A percentile compares a stretch with the other conserved stretches of the same genome.
Evolutionary conservation across 2,888 invertebrate genomes (phyloP).

Genomic region (Synergus itoensis): DNA sequence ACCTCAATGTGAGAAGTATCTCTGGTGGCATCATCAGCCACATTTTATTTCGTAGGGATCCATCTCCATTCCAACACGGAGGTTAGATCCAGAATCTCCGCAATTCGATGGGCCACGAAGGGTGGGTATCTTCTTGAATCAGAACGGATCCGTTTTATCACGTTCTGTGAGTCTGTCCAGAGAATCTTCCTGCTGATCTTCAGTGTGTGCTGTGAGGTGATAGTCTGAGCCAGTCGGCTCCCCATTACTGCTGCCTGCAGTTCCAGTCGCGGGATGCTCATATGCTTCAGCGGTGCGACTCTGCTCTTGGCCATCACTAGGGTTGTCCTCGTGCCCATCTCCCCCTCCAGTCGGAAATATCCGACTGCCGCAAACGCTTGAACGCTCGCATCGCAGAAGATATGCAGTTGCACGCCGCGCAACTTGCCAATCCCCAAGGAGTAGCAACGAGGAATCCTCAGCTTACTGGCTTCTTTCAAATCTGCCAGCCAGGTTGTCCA

Average conservation of each 20-base stretch:
- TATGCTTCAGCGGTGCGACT: not conserved
- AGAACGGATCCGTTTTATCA: slow-evolving; percentile 48
- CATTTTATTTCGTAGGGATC: no score
- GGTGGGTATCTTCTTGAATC: slow-evolving; percentile 47
- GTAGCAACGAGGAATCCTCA: slow-evolving; percentile 54
- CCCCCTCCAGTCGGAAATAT: slow-evolving; percentile 41
- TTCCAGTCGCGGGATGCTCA: no score
- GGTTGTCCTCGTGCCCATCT: not conserved
- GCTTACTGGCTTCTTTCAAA: slow-evolving; percentile 21
- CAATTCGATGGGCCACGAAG: slow-evolving; percentile 55
- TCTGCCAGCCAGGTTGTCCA: slow-evolving; percentile 55
- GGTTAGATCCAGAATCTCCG: slow-evolving; percentile 54
- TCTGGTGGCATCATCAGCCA: no score
- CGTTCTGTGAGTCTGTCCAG: slow-evolving; percentile 50
- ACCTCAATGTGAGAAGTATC: no score
- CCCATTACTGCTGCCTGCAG: no score
- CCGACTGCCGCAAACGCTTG: slow-evolving; percentile 43
- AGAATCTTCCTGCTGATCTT: slow-evolving; percentile 22
- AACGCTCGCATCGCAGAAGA: slow-evolving; percentile 8
- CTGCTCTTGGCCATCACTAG: slow-evolving; percentile 12
- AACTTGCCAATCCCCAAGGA: slow-evolving; percentile 21
- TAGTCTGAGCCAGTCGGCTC: no score
- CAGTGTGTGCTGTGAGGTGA: no score
- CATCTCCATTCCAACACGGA: slow-evolving; percentile 45
- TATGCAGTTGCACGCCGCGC: slow-evolving; percentile 43